These are phyloP conservation scores for Pristionchus arcanus DNA, from an alignment of 2,888 invertebrate species.

Conservation along the genomic window DNA sequence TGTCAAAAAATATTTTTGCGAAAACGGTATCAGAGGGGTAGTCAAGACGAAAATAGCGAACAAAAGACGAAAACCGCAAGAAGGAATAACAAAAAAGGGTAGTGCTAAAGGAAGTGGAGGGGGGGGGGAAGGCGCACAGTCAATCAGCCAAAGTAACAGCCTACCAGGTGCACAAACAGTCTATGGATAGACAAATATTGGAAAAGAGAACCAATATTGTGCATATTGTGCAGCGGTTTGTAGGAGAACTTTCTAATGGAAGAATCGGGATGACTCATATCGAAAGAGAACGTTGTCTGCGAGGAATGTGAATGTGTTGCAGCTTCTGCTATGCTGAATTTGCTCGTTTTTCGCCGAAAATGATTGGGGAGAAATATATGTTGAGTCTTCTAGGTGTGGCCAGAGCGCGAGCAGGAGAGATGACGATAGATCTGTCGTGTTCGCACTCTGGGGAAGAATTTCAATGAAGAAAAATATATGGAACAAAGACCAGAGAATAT, in stretches of 20 bases:
- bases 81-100: neutral
- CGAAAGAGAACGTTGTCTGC: neutral
- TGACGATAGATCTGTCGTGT: too few relatives aligned
- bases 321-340: neutral
- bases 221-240: neutral
- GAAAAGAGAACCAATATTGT: neutral
- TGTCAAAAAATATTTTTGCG: neutral
- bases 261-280: neutral
- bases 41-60: neutral
- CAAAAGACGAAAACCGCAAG: neutral
- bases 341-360: neutral
- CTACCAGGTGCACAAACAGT: neutral
- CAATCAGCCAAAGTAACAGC: conserved; percentile 27
- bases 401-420: too few relatives aligned
- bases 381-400: too few relatives aligned
- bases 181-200: neutral
- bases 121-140: neutral
- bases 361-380: too few relatives aligned
- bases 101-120: neutral
- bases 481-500: too few relatives aligned
- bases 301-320: neutral
- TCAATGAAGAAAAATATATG: too few relatives aligned
- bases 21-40: neutral
- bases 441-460: too few relatives aligned
- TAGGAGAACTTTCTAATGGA: neutral